These are phyloP conservation scores for Craseonycteris thonglongyai DNA, from an alignment of 2,113 vertebrate species.

Conservation along the genomic window DNA sequence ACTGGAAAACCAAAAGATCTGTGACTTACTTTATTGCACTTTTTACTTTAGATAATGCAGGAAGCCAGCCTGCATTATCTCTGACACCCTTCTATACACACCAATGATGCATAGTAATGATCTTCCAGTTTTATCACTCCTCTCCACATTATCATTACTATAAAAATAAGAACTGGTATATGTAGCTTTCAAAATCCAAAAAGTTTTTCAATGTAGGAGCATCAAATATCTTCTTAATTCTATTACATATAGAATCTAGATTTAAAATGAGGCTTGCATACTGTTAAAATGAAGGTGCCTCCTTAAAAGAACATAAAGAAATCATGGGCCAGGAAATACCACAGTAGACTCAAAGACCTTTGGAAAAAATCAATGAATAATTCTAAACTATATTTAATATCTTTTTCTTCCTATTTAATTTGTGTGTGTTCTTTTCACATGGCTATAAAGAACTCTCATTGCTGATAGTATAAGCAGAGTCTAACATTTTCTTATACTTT, in stretches of 20 bases:
- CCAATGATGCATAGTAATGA: no score
- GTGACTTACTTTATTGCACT: neutral
- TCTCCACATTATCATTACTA: neutral
- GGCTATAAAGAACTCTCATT: neutral
- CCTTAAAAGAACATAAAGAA: neutral
- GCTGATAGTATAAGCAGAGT: neutral
- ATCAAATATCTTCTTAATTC: neutral
- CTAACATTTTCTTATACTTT: neutral
- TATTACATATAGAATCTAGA: neutral
- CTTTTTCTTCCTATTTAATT: neutral
- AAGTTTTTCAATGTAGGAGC: neutral
- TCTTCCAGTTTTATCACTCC: neutral
- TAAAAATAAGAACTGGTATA: neutral
- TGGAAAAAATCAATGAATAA: neutral
- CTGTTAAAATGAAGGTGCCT: neutral
- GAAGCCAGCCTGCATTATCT: neutral
- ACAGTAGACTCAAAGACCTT: neutral
- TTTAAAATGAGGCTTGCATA: neutral
- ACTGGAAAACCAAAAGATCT: neutral
- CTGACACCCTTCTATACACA: neutral
- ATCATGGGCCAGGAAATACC: neutral
- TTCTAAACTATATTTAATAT: neutral
- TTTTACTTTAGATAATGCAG: neutral
- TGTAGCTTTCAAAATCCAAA: neutral
- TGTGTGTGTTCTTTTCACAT: neutral